Base-by-base conservation (phyloP, 2,888 invertebrate genomes). In the Lutraria lutraria region DNA sequence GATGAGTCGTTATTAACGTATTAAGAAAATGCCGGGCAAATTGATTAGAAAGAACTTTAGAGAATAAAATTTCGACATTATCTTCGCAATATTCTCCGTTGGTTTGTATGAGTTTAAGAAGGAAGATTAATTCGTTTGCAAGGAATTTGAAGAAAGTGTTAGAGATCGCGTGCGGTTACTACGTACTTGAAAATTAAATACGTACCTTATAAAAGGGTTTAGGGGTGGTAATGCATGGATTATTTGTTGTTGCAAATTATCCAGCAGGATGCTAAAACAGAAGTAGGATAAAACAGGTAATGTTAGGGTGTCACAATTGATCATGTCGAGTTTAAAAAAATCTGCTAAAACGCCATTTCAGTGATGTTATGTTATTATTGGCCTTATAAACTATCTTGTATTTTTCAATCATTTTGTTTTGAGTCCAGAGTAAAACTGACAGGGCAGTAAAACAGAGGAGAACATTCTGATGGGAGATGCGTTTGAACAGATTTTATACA, bases 181-280 rank as follows among this genome's bases (percentile, higher is more conserved):
- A 43, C 43, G 43, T 43, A 8, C 43, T 68, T 34, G 16, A 34
- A 43, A 43, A 43, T 8, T 43, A 43, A 43, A 76, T 76, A 76
- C 76, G 31, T 76, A 76, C 76, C 76, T 76, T 21, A 76, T 4
- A 31, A 76, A 76, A 72, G 72, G 76, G 76, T 76, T 31, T 31
- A 16, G 76, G 76, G 34, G 19, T 76, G 31, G 34, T 34, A 76
- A 31, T 76, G 76, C 76, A 76, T 72, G n/a, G 54, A 76, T 52
- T 84, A 84, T 84, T 84, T 84, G 76, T 25, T 52, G 43, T 72
- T 13, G 84, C 60, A 76, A 85, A 56, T 85, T 85, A 85, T 80
- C 85, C 85, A 80, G 85, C 60, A 31, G 80, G 80, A 34, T 0
- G 85, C 85, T 85, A 85, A 79, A 85, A 85, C 85, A 85, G 80